A percentile compares a stretch with the other conserved stretches of the same genome.
phyloP scores from a whole-genome alignment of 2,113 vertebrate genomes.

The Bucco capensis region DNA sequence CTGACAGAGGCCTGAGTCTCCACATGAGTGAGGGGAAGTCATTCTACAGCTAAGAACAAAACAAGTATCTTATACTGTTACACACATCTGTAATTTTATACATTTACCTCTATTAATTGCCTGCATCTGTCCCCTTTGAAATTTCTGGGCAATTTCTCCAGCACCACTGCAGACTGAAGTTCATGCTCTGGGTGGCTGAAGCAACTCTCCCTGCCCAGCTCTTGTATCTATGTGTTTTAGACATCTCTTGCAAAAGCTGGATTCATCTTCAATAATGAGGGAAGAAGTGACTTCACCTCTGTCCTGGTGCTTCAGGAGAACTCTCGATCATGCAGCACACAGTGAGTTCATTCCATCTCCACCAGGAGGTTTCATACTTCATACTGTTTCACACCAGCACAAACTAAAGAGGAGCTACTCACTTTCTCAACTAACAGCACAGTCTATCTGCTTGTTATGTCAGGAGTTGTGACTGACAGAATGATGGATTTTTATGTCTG shows the following conservation, averaged over 20 bases:
- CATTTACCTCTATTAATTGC: not conserved
- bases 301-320: not conserved
- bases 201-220: not conserved
- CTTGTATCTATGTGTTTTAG: not conserved
- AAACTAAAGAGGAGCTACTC: not conserved
- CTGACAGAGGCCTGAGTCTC: not conserved
- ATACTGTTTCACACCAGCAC: not conserved
- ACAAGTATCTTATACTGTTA: not conserved
- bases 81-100: not conserved
- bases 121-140: not conserved
- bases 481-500: not conserved
- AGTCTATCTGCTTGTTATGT: not conserved
- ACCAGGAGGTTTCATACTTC: not conserved
- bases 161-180: not conserved
- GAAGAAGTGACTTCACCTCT: not conserved
- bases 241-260: not conserved
- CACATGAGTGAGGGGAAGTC: not conserved
- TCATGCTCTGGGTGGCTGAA: not conserved
- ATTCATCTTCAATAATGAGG: not conserved
- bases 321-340: not conserved
- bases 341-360: not conserved
- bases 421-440: not conserved
- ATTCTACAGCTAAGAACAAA: not conserved
- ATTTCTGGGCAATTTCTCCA: not conserved
- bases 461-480: not conserved